A percentile compares a stretch with the other conserved stretches of the same genome.
These are phyloP conservation scores for Tenthredo scrophulariae DNA, from an alignment of 2,888 invertebrate species.

Conservation along the genomic window DNA sequence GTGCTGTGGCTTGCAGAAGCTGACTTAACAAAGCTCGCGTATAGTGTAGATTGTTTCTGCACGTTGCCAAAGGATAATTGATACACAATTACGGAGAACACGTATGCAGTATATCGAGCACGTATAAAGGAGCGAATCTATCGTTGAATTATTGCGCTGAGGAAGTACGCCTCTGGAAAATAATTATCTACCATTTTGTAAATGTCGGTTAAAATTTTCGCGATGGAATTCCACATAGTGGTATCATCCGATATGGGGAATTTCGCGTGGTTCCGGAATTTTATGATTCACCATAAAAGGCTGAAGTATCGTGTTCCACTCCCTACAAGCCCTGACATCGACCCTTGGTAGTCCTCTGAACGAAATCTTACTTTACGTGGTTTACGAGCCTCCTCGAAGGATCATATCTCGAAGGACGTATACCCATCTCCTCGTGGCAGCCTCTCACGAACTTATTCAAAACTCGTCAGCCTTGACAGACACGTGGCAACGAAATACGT, in stretches of 20 bases:
- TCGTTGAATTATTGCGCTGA: neutral
- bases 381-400: constrained; percentile 41
- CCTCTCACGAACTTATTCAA: constrained; percentile 16
- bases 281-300: constrained; percentile 31
- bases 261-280: neutral
- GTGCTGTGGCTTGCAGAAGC: neutral
- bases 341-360: constrained; percentile 18
- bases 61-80: neutral
- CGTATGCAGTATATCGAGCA: neutral
- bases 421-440: constrained; percentile 20
- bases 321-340: neutral
- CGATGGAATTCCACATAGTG: neutral
- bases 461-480: constrained; percentile 32
- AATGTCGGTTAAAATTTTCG: neutral
- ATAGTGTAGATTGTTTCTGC: neutral
- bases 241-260: neutral
- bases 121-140: neutral
- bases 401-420: constrained; percentile 32
- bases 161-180: neutral
- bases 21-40: constrained; percentile 14
- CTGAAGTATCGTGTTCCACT: constrained; percentile 28
- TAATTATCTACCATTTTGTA: neutral
- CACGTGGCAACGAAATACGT: constrained; percentile 19
- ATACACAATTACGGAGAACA: neutral
- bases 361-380: constrained; percentile 36